These are phyloP conservation scores for Polypterus senegalus DNA, from an alignment of 2,113 vertebrate species.

Conservation along the genomic window DNA sequence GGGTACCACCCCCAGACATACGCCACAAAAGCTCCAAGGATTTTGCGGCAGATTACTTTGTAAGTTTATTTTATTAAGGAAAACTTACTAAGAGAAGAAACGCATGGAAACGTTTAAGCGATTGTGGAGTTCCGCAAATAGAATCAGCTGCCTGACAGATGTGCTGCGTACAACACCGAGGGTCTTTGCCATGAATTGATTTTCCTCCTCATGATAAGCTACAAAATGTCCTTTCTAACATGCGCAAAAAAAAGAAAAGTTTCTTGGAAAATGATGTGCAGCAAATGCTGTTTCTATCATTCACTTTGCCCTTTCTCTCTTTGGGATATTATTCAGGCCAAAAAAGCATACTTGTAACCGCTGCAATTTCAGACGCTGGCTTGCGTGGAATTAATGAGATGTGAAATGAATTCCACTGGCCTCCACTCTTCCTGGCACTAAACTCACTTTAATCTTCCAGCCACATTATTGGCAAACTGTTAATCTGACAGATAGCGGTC, in stretches of 20 bases:
- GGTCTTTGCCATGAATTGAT: not conserved
- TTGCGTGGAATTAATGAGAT: no score
- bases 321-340: not conserved
- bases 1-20: not conserved
- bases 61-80: not conserved
- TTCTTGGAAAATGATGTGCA: not conserved
- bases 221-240: not conserved
- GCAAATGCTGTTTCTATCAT: not conserved
- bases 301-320: not conserved
- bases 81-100: not conserved
- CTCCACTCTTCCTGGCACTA: no score
- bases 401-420: no score
- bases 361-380: not conserved
- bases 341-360: not conserved
- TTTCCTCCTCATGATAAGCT: not conserved
- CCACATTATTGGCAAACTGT: no score
- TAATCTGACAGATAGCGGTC: no score
- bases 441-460: no score
- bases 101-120: slow-evolving; percentile 2
- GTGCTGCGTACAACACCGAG: not conserved
- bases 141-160: slow-evolving; percentile 1
- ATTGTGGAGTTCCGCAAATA: not conserved
- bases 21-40: not conserved
- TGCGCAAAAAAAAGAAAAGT: not conserved
- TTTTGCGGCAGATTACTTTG: not conserved